Conservation (phyloP, 2,888 invertebrate genomes). For the Cyaniris semiargus region DNA sequence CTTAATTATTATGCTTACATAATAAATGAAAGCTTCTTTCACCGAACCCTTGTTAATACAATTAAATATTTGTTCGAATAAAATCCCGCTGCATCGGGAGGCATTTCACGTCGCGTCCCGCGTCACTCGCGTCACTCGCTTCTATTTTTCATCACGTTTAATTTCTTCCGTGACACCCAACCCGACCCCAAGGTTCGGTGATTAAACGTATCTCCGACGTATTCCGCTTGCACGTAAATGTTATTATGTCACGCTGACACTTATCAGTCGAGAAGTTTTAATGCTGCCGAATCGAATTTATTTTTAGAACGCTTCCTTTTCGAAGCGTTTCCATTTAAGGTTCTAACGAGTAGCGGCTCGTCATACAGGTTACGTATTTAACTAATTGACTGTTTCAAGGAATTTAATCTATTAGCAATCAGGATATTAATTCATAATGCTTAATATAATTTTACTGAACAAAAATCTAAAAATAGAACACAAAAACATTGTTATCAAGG, state of each 20-base stretch:
- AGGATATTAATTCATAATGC: neutral
- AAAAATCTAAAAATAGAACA: constrained; percentile 5
- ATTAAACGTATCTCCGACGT: constrained; percentile 34
- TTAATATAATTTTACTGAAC: neutral
- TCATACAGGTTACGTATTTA: neutral
- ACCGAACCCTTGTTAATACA: neutral
- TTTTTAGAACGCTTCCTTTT: neutral
- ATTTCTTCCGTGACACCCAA: constrained; percentile 35
- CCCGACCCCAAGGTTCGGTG: constrained; percentile 35
- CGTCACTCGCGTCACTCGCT: constrained; percentile 20
- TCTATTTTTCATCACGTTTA: constrained; percentile 36
- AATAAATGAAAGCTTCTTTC: neutral
- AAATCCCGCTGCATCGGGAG: constrained; percentile 30
- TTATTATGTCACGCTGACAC: constrained; percentile 28
- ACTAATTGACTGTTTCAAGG: no score
- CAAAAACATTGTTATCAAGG: constrained; percentile 29
- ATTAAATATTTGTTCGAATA: neutral
- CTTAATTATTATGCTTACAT: neutral
- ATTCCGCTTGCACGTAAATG: constrained; percentile 27
- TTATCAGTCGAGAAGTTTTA: constrained; percentile 22
- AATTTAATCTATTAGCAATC: no score
- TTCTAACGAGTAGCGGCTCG: neutral
- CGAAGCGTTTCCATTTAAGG: neutral
- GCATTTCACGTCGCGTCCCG: constrained; percentile 31
- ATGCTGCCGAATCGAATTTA: neutral